phyloP scores from a whole-genome alignment of 1,140 invertebrate genomes.

The Vollenhovia emeryi region DNA sequence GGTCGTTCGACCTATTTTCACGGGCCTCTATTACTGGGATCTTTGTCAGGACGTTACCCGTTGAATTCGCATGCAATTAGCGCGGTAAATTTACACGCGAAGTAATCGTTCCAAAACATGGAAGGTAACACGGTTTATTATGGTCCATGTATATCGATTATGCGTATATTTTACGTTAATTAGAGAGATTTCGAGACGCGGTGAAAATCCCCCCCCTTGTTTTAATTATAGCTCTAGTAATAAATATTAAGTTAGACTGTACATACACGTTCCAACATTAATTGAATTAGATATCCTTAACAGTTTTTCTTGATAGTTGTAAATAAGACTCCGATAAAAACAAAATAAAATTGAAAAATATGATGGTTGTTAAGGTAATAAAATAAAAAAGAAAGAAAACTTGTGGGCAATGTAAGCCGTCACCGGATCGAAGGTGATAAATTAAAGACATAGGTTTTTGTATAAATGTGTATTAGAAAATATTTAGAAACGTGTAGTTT shows the following conservation, averaged over 20 bases:
- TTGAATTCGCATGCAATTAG: slow-evolving; percentile 40
- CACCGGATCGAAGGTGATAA: no score
- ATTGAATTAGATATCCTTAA: neutral
- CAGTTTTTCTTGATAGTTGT: no score
- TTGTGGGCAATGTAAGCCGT: no score
- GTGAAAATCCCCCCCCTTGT: neutral
- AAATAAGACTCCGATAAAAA: no score
- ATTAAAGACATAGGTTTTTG: no score
- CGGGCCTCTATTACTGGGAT: slow-evolving; percentile 37
- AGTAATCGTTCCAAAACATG: slow-evolving; percentile 10
- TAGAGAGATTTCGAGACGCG: neutral
- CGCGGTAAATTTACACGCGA: slow-evolving; percentile 23
- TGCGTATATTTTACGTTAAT: neutral
- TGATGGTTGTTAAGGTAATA: no score
- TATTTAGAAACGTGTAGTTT: no score
- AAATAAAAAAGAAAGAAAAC: no score
- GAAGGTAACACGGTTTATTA: slow-evolving; percentile 25
- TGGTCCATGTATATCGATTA: neutral
- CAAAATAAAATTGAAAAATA: no score
- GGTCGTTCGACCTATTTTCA: slow-evolving; percentile 33
- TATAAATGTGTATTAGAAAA: no score
- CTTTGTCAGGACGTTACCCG: slow-evolving; percentile 32
- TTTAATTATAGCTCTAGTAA: neutral
- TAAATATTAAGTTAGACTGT: neutral
- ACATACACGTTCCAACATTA: neutral